These are phyloP conservation scores for Lithosia quadra DNA, from an alignment of 2,888 invertebrate genomes.

Conservation along the genomic window DNA sequence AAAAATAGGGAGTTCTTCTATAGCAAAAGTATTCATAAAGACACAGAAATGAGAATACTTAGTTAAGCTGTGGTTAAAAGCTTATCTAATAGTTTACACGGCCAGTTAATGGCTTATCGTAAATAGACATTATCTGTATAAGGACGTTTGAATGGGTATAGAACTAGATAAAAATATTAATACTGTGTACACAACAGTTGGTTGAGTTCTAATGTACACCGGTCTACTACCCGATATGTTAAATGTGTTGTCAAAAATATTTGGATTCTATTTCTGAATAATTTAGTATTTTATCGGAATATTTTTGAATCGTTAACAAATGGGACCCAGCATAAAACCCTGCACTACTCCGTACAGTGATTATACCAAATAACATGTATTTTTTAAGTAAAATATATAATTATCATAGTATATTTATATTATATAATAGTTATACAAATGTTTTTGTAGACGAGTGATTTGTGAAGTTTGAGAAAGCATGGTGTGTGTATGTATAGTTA, in stretches of 20 bases:
- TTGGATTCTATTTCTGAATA: background rate
- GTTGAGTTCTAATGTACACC: background rate
- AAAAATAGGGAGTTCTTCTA: too few relatives aligned
- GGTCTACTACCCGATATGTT: background rate
- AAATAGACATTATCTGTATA: background rate
- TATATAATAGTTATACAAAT: constrained; percentile 37
- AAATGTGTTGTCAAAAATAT: background rate
- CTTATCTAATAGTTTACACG: background rate
- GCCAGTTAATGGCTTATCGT: background rate
- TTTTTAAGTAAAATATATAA: constrained; percentile 33
- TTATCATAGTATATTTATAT: constrained; percentile 33
- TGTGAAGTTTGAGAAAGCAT: constrained; percentile 42
- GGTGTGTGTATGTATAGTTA: constrained; percentile 40
- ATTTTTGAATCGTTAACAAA: constrained; percentile 21
- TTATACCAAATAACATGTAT: constrained; percentile 39
- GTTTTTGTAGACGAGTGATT: constrained; percentile 40
- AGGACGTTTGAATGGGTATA: background rate
- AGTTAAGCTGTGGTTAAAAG: background rate
- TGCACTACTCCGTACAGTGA: constrained; percentile 43
- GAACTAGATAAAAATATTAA: background rate
- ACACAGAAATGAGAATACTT: too few relatives aligned
- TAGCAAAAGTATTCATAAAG: background rate
- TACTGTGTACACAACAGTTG: background rate
- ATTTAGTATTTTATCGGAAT: background rate
- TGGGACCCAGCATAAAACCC: constrained; percentile 54